Percentiles rank a stretch among this genome's conserved stretches.
phyloP scores from a whole-genome alignment of 1,140 invertebrate species.

The Micrasema longulum region DNA sequence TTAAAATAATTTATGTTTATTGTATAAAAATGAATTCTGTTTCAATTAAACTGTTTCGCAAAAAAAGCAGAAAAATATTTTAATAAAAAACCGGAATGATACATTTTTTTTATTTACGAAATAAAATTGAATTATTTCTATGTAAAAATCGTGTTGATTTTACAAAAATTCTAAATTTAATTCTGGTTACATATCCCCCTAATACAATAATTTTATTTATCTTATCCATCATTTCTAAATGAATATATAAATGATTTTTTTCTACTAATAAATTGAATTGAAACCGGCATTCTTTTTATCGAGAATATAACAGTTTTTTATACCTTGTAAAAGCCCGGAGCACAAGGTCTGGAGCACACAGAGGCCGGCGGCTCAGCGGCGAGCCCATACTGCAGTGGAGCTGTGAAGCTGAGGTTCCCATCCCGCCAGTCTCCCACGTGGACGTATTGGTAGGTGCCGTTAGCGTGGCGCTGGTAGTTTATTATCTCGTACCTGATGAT shows the following conservation, averaged over 20 bases:
- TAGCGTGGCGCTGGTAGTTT: constrained; percentile 77
- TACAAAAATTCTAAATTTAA: neutral
- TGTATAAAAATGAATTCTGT: too few relatives aligned
- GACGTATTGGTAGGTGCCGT: constrained; percentile 76
- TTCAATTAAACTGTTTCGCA: too few relatives aligned
- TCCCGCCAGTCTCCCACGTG: constrained; percentile 79
- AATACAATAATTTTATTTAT: too few relatives aligned
- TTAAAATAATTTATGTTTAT: too few relatives aligned
- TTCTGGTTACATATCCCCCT: neutral
- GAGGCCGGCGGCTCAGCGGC: constrained; percentile 61
- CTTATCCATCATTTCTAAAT: too few relatives aligned
- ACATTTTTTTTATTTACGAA: too few relatives aligned
- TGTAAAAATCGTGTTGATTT: neutral
- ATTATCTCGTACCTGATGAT: constrained; percentile 82
- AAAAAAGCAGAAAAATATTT: too few relatives aligned
- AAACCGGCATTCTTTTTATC: neutral
- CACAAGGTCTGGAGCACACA: constrained; percentile 80
- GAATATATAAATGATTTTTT: too few relatives aligned
- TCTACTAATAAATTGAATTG: neutral
- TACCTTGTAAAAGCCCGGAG: constrained; percentile 75
- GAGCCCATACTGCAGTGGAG: constrained; percentile 61
- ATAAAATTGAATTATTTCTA: neutral
- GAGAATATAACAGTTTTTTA: constrained; percentile 42
- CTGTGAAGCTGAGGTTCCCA: constrained; percentile 70
- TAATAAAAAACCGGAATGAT: too few relatives aligned